Conservation (phyloP, 2,113 vertebrate species). For the Anolis sagrei region DNA sequence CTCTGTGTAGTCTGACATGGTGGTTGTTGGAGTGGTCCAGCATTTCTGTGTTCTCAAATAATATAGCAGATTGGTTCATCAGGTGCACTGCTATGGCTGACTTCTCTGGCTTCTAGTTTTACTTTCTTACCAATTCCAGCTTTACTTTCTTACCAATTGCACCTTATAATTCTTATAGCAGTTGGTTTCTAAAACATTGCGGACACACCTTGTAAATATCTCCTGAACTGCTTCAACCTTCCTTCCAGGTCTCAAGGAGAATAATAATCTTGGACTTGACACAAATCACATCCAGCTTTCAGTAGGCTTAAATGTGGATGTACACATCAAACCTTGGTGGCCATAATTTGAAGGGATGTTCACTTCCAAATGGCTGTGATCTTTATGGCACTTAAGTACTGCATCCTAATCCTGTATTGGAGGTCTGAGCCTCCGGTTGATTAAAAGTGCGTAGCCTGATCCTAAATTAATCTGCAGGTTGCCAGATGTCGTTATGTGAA, state of each 20-base stretch:
- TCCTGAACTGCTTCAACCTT: not conserved
- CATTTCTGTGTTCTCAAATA: too few relatives aligned
- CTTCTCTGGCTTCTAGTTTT: too few relatives aligned
- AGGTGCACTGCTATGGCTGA: too few relatives aligned
- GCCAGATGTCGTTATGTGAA: not conserved
- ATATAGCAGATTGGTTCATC: too few relatives aligned
- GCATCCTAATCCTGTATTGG: not conserved
- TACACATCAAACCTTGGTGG: not conserved
- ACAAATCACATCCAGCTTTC: not conserved
- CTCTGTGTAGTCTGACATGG: too few relatives aligned
- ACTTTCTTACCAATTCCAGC: too few relatives aligned
- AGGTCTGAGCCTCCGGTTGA: not conserved
- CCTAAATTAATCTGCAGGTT: slow-evolving; percentile 4
- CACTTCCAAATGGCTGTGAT: not conserved
- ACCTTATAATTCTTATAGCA: not conserved
- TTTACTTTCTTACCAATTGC: not conserved
- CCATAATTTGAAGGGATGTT: not conserved
- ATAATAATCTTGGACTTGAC: not conserved
- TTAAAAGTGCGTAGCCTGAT: slow-evolving; percentile 7
- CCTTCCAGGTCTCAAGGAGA: not conserved
- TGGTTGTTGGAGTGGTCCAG: too few relatives aligned
- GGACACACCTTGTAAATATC: not conserved
- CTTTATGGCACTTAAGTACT: not conserved
- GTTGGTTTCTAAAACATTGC: not conserved
- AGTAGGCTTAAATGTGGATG: not conserved